phyloP scores from a whole-genome alignment of 2,888 invertebrate genomes.

The Hoplodrina ambigua region DNA sequence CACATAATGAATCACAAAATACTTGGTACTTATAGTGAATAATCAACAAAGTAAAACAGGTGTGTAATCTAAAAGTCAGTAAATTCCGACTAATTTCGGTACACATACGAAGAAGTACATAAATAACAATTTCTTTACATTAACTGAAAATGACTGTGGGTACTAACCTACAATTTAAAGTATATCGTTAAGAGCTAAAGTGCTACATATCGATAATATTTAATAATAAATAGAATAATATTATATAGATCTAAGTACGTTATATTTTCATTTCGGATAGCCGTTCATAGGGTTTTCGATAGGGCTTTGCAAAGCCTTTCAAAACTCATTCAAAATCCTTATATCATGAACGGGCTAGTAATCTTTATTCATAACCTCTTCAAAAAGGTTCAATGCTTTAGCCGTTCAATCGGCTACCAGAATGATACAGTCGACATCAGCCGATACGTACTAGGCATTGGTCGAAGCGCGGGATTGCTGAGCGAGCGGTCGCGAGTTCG shows the following conservation, averaged over 20 bases:
- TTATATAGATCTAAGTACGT: too few species aligned
- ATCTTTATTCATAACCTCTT: too few species aligned
- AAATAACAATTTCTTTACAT: background rate
- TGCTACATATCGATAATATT: background rate
- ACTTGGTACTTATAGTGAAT: too few species aligned
- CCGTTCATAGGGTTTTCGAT: too few species aligned
- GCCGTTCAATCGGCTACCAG: too few species aligned
- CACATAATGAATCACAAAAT: background rate
- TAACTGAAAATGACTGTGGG: background rate
- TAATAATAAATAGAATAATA: background rate
- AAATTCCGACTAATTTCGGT: background rate
- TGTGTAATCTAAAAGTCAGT: background rate
- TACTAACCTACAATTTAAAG: background rate
- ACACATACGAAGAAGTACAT: background rate
- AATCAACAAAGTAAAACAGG: too few species aligned
- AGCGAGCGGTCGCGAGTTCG: conserved; percentile 9
- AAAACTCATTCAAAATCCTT: too few species aligned
- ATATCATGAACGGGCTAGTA: too few species aligned
- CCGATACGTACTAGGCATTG: background rate
- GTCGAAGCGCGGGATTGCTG: background rate
- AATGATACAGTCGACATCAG: background rate
- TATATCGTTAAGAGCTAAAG: background rate
- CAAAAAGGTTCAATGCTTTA: too few species aligned
- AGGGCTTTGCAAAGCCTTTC: too few species aligned
- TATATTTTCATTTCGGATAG: too few species aligned